Evolutionary conservation across 2,113 vertebrate genomes (phyloP).

Genomic region (human (Homo sapiens)): DNA sequence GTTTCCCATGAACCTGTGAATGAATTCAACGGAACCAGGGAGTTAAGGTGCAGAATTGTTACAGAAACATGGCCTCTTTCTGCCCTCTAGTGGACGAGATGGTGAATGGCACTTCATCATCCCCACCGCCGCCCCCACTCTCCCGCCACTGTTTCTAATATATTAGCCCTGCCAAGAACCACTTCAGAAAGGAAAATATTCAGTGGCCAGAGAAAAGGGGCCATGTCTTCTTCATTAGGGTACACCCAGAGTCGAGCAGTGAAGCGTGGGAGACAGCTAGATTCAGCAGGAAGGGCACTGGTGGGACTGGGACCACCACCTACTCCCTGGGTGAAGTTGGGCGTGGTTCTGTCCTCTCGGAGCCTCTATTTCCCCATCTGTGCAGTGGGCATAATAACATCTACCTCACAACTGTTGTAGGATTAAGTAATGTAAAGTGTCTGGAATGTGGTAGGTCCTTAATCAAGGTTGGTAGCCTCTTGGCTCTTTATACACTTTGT

Average conservation of each 20-base stretch:
- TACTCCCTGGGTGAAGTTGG: not conserved
- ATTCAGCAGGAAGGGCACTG: not conserved
- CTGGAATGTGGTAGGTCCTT: not conserved
- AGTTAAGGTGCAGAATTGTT: not conserved
- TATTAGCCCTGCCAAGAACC: not conserved
- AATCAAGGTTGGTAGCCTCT: too few relatives aligned
- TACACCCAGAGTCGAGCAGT: not conserved
- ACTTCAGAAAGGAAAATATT: not conserved
- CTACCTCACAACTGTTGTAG: not conserved
- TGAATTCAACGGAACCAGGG: rapidly evolving
- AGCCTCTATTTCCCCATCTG: not conserved
- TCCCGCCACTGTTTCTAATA: rapidly evolving
- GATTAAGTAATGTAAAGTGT: not conserved
- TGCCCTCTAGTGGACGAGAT: constrained; percentile 34
- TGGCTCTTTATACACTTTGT: not conserved
- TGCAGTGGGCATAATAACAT: not conserved
- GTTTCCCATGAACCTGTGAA: not conserved
- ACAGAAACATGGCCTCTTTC: not conserved
- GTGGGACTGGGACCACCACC: too few relatives aligned
- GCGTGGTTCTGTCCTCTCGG: rapidly evolving
- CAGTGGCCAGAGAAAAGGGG: not conserved
- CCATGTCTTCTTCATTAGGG: too few relatives aligned
- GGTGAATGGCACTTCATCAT: not conserved
- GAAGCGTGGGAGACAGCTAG: not conserved
- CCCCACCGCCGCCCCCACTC: not conserved